Base-by-base conservation (phyloP, 2,888 invertebrate species). In the Epirrhoe tristata region DNA sequence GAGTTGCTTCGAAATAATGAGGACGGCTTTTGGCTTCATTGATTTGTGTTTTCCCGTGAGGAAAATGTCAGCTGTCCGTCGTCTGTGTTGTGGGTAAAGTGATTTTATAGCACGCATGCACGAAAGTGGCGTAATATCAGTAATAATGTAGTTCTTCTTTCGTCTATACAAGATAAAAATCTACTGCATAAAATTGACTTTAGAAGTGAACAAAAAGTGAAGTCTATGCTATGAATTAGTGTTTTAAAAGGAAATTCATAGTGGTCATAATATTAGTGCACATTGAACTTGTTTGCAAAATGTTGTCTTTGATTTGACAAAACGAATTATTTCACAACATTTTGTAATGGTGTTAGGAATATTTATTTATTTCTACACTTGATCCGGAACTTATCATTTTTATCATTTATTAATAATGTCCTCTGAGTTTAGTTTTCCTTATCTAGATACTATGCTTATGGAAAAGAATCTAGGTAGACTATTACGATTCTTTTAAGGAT, bases 1-100 rank as follows among this genome's bases (percentile, higher is more conserved):
- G 43, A 24, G 32, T 50, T 53, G 43, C 53, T 58, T 48, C 24
- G 8, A 16, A 57, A 36, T 36, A 51, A 57, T 34, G 52, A 58
- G 54, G 58, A 14, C 17, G 43, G 63, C 57, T 55, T 64, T 50
- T 59, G 52, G 32, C 52, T 58, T 52, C 31, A 63, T 63, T 52
- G 62, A 56, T 63, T 63, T 63, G 51, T 56, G 56, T 63, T 57
- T 50, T 36, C 34, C 56, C 54, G 34, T 56, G 24, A 50, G 62
- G 58, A 58, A 34, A 58, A 58, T 50, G 57, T 50, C 50, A 50
- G 34, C 58, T 34, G 48, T 10, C 17, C 14, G 16, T 34, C 14
- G 36, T 16, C 55, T 55, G 17, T 17, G 39, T 48, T 48, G 43
- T 56, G 46, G 43, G 16, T 31, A 46, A 46, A 32, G 31, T 31